Evolutionary conservation across 2,797 vertebrate species (phyloP).

Genomic region (Galaxias olidus): DNA sequence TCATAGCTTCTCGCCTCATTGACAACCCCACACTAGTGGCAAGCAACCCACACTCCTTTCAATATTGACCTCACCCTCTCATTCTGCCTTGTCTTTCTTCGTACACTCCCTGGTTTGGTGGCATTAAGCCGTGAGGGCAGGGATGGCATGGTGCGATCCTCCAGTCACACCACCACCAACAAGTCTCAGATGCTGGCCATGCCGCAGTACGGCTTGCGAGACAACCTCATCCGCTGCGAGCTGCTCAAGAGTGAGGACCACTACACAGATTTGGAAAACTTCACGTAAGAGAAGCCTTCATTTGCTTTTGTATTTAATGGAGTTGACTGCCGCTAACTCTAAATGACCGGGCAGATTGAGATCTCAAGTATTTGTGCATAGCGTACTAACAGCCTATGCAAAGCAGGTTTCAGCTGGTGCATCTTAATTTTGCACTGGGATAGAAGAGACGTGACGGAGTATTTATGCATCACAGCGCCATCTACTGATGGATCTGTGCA

Average conservation of each 20-base stretch:
- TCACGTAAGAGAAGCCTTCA: slow-evolving; percentile 74
- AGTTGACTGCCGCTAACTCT: too few species aligned
- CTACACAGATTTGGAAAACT: slow-evolving; percentile 86
- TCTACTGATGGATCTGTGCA: slow-evolving; percentile 44
- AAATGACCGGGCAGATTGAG: too few species aligned
- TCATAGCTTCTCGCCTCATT: too few species aligned
- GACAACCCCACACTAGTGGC: slow-evolving; percentile 13
- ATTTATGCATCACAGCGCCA: slow-evolving; percentile 32
- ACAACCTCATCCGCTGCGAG: slow-evolving; percentile 88
- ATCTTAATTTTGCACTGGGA: neutral
- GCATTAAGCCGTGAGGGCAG: slow-evolving; percentile 78
- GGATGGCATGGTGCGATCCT: slow-evolving; percentile 80
- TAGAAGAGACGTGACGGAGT: neutral
- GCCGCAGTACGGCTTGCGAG: slow-evolving; percentile 85
- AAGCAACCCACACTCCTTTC: slow-evolving; percentile 15
- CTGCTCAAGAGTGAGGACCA: slow-evolving; percentile 85
- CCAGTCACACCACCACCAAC: slow-evolving; percentile 76
- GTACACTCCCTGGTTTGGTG: slow-evolving; percentile 8
- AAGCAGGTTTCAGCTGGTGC: too few species aligned
- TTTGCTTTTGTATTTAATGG: too few species aligned
- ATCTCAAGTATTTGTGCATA: too few species aligned
- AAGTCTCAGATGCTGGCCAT: slow-evolving; percentile 84
- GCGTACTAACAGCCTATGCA: too few species aligned
- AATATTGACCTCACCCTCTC: slow-evolving; percentile 16
- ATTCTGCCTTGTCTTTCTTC: neutral